These are phyloP conservation scores for Xiphophorus hellerii DNA, from an alignment of 2,113 vertebrate species.

Conservation along the genomic window DNA sequence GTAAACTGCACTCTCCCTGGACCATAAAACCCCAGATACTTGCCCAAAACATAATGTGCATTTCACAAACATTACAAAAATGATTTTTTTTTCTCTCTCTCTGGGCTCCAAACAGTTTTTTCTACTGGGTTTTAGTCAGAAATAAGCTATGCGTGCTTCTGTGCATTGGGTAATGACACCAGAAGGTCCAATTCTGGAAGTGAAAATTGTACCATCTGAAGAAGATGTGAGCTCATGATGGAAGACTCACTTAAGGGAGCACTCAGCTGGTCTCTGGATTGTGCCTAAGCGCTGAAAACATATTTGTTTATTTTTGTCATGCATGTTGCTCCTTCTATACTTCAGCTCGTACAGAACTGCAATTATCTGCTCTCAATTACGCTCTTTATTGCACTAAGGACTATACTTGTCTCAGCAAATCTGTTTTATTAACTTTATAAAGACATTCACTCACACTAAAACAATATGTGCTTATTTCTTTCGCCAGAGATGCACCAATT, in stretches of 20 bases:
- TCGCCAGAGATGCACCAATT: neutral
- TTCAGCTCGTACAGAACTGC: slow-evolving; percentile 17
- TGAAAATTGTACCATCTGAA: slow-evolving; percentile 54
- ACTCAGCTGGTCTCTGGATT: slow-evolving; percentile 43
- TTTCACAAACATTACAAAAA: slow-evolving; percentile 14
- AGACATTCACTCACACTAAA: neutral
- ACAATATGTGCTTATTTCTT: neutral
- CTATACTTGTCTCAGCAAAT: neutral
- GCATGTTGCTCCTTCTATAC: slow-evolving; percentile 6
- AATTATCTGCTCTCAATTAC: slow-evolving; percentile 9
- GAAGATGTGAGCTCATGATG: slow-evolving; percentile 45
- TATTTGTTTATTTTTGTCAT: slow-evolving; percentile 18
- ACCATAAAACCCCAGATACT: neutral
- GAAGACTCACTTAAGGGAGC: slow-evolving; percentile 50
- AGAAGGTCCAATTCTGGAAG: slow-evolving; percentile 60
- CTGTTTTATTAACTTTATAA: neutral
- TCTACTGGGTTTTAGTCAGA: slow-evolving; percentile 20
- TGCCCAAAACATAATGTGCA: slow-evolving; percentile 11
- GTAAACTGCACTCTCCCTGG: neutral
- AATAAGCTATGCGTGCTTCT: slow-evolving; percentile 30
- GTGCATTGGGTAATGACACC: slow-evolving; percentile 58
- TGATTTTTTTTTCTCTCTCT: neutral
- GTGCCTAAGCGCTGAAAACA: slow-evolving; percentile 27
- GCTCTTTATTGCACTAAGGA: neutral
- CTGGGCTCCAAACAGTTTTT: slow-evolving; percentile 5